Evolutionary conservation across 53 echinoderm and acorn worm species (phyloP), one percentile per base, ranked within the genome.

Genomic region (Paracentrotus lividus): DNA sequence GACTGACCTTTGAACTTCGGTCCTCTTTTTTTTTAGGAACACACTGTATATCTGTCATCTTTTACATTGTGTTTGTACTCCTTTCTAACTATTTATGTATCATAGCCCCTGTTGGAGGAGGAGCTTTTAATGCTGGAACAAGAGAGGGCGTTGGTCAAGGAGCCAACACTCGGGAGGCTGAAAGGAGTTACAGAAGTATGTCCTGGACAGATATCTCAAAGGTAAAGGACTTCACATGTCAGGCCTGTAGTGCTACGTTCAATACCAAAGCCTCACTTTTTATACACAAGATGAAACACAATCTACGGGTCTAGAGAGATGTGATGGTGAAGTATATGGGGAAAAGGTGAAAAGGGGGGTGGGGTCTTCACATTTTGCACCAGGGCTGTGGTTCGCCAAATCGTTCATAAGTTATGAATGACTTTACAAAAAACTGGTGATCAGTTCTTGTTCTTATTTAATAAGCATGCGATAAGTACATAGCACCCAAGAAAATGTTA

Each of bases 261-360:
- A 53, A 33, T 32, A 86, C 56, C 56, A 32, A 38, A 16, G 86
- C 56, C 34, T 86, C 86, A 6, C 86, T 86, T 56, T 86, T 56
- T 27, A 34, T 86, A 15, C 86, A 86, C 34, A 86, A 56, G 33
- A 86, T 55, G 43, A 53, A 56, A 27, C 86, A 86, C 86, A 86
- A 56, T 20, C 23, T 81, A 47, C 13, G 81, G 45, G 81, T 81
- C 2, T 81, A 18, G 47, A 20, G 13, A 16, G n/a, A n/a, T n/a
- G n/a, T n/a, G n/a, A n/a, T n/a, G n/a, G n/a, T n/a, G n/a, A n/a
- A n/a, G n/a, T n/a, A n/a, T n/a, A n/a, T n/a, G n/a, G n/a, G n/a
- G 0, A 0, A 32, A 5, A 24, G 8, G 24, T 23, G 61, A 16
- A 18, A 0, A 27, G 60, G 65, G 27, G 66, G 66, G 32, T 8